Conservation (phyloP, 2,113 vertebrate species). For the Patagioenas fasciata region DNA sequence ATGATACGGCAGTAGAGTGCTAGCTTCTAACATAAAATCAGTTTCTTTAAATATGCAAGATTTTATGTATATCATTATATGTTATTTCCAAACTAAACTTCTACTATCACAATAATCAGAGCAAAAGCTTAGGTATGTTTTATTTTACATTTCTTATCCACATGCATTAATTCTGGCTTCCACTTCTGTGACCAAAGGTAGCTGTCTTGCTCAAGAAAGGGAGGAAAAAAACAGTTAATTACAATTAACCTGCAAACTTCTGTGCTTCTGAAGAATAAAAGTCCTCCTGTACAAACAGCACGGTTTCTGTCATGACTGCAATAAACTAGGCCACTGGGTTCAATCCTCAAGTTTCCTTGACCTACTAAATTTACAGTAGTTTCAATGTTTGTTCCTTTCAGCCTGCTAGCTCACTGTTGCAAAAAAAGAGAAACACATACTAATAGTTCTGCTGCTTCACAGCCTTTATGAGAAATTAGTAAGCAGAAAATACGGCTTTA, state of each 20-base stretch:
- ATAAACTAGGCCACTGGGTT: constrained; percentile 48
- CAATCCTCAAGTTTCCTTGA: constrained; percentile 66
- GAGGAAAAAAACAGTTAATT: background rate
- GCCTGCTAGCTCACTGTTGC: background rate
- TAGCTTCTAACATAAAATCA: background rate
- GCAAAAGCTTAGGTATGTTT: background rate
- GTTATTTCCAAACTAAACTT: background rate
- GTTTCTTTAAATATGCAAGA: background rate
- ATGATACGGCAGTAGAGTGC: background rate
- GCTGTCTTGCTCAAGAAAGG: background rate
- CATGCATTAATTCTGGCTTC: background rate
- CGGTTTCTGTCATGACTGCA: constrained; percentile 52
- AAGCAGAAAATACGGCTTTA: background rate
- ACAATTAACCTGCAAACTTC: constrained; percentile 11
- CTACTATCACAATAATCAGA: background rate
- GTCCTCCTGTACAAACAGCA: constrained; percentile 34
- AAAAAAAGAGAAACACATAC: background rate
- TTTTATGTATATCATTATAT: background rate
- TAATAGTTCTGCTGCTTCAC: background rate
- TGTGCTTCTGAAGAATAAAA: constrained; percentile 27
- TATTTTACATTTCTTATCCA: background rate
- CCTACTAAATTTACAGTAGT: constrained; percentile 61
- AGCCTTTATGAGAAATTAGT: background rate
- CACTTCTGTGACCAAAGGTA: background rate
- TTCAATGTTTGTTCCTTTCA: constrained; percentile 31